phyloP scores from a whole-genome alignment of 1,140 invertebrate genomes.

The Lycorma delicatula region DNA sequence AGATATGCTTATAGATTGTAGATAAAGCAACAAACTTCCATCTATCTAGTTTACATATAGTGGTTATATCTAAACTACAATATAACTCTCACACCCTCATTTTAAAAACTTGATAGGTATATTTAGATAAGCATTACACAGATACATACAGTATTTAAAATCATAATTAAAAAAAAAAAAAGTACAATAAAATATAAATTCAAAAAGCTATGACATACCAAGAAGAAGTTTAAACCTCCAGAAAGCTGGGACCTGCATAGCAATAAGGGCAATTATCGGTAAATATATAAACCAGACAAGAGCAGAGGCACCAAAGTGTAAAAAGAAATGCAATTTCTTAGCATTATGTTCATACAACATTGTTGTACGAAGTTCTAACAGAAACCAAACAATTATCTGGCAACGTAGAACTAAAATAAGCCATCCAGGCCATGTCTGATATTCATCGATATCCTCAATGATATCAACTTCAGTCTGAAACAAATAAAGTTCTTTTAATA shows the following conservation, averaged over 20 bases:
- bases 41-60: too few species aligned
- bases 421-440: constrained; percentile 95
- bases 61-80: constrained; percentile 1
- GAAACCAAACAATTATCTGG: constrained; percentile 90
- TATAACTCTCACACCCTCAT: too few species aligned
- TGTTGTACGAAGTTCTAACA: constrained; percentile 83
- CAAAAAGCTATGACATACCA: constrained; percentile 68
- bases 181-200: neutral
- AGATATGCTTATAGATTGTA: too few species aligned
- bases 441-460: constrained; percentile 93
- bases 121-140: constrained; percentile 6
- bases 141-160: too few species aligned
- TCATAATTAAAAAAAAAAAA: constrained; percentile 17
- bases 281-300: constrained; percentile 98
- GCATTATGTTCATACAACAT: constrained; percentile 88
- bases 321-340: constrained; percentile 82
- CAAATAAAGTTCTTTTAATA: too few species aligned
- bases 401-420: constrained; percentile 79
- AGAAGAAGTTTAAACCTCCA: constrained; percentile 93
- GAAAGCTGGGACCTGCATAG: constrained; percentile 83
- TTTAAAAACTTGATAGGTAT: too few species aligned
- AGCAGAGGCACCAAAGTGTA: constrained; percentile 94
- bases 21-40: too few species aligned
- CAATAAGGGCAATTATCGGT: constrained; percentile 87
- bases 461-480: constrained; percentile 88